Conservation (phyloP, 2,797 vertebrate species). For the Brotula barbata region DNA sequence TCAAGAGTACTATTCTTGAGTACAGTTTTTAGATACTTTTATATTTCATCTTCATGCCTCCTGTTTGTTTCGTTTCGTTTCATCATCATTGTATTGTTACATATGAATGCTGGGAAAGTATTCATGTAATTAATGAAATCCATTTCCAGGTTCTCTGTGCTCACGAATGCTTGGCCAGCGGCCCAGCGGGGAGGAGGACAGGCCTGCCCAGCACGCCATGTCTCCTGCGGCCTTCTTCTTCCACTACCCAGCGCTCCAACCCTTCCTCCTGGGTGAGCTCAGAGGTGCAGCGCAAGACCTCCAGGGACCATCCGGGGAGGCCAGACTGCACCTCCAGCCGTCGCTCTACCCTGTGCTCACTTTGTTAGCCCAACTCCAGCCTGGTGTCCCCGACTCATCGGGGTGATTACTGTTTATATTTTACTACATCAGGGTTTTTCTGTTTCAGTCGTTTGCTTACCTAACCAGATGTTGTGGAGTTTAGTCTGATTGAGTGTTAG, state of each 20-base stretch:
- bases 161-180: constrained; percentile 86
- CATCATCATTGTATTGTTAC: neutral
- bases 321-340: constrained; percentile 75
- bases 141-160: constrained; percentile 81
- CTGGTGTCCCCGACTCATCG: constrained; percentile 73
- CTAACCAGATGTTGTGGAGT: no score
- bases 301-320: constrained; percentile 37
- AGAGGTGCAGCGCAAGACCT: constrained; percentile 64
- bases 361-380: constrained; percentile 87
- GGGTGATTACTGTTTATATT: constrained; percentile 74
- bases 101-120: neutral
- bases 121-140: neutral
- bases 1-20: no score
- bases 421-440: no score
- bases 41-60: no score
- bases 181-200: constrained; percentile 65
- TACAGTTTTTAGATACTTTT: no score
- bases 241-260: constrained; percentile 81
- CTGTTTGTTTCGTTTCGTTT: no score
- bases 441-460: no score
- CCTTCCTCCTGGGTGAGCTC: constrained; percentile 81
- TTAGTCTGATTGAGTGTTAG: no score
- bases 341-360: constrained; percentile 86
- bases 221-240: constrained; percentile 83
- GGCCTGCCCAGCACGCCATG: constrained; percentile 72